Conservation (phyloP, 2,113 vertebrate species). For the Trogon melanurus region DNA sequence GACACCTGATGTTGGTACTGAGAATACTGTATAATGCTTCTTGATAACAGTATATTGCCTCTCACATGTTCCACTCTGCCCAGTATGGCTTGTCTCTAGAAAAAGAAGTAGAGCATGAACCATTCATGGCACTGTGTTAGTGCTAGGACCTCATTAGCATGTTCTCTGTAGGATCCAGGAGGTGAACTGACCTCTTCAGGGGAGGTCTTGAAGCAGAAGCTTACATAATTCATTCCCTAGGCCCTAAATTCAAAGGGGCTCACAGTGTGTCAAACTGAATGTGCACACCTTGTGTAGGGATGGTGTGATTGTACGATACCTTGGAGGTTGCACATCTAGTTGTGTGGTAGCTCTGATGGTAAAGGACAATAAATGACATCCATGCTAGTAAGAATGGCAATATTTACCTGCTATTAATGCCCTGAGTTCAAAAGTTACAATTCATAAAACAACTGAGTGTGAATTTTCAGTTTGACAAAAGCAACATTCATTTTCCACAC, state of each 20-base stretch:
- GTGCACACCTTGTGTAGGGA: fast-evolving
- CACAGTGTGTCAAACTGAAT: neutral
- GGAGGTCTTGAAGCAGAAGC: neutral
- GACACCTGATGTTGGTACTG: neutral
- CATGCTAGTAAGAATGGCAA: neutral
- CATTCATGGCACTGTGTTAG: neutral
- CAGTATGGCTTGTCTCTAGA: neutral
- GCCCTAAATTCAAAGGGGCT: neutral
- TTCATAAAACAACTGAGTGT: neutral
- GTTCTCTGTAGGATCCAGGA: neutral
- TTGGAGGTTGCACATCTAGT: neutral
- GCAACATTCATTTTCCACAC: neutral
- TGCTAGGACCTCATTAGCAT: neutral
- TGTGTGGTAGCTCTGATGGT: neutral
- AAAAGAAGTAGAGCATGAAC: neutral
- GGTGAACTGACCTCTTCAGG: neutral
- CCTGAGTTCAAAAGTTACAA: neutral
- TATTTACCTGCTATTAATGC: neutral
- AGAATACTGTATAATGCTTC: neutral
- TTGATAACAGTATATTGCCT: neutral
- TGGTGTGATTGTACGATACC: neutral
- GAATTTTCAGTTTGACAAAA: neutral
- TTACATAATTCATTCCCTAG: neutral
- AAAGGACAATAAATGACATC: neutral
- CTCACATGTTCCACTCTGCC: neutral